Conservation (phyloP, 2,888 invertebrate genomes). For the Meandrusa payeni region DNA sequence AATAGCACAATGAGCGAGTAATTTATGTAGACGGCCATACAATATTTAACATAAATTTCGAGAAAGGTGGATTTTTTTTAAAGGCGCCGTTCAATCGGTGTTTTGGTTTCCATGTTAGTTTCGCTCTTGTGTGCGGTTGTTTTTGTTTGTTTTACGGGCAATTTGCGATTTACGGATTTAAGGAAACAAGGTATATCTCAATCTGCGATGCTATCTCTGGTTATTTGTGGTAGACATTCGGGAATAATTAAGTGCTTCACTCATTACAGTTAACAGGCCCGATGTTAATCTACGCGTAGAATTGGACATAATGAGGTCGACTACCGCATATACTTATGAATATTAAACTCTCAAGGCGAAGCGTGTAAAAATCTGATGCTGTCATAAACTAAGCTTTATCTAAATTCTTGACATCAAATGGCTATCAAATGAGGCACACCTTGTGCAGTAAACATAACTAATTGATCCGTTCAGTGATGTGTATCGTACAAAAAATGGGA, state of each 20-base stretch:
- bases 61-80: conserved; percentile 56
- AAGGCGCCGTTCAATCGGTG: conserved; percentile 40
- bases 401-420: conserved; percentile 35
- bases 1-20: conserved; percentile 74
- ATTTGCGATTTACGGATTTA: conserved; percentile 66
- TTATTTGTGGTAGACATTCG: conserved; percentile 41
- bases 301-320: conserved; percentile 66
- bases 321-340: conserved; percentile 65
- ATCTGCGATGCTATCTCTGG: conserved; percentile 39
- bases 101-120: conserved; percentile 66
- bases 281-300: conserved; percentile 64
- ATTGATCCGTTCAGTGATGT: conserved; percentile 33
- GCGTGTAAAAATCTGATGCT: conserved; percentile 48
- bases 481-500: conserved; percentile 30
- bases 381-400: conserved; percentile 37
- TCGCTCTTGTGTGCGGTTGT: conserved; percentile 58
- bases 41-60: conserved; percentile 65
- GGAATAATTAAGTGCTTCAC: conserved; percentile 61
- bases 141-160: conserved; percentile 74
- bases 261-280: conserved; percentile 44
- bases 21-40: conserved; percentile 70
- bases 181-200: conserved; percentile 45
- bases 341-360: conserved; percentile 54
- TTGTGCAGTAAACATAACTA: conserved; percentile 34
- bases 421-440: conserved; percentile 32